These are phyloP conservation scores for Erpornis zantholeuca DNA, from an alignment of 2,113 vertebrate species.

Conservation along the genomic window DNA sequence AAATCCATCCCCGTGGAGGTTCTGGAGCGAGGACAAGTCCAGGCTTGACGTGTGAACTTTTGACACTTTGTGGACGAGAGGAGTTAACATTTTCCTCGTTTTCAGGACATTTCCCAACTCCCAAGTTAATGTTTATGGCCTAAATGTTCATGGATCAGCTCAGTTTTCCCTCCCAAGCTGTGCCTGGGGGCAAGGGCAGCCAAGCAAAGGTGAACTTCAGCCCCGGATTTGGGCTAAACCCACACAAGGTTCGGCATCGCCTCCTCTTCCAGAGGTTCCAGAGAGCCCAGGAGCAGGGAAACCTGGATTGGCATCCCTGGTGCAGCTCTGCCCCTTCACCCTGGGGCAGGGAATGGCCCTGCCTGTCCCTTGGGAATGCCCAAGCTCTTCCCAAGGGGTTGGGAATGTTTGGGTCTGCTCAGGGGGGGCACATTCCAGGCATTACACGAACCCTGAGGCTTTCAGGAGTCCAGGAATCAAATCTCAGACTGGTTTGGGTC, in stretches of 20 bases:
- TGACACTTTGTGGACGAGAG: neutral
- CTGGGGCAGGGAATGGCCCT: neutral
- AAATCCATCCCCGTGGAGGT: neutral
- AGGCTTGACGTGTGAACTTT: neutral
- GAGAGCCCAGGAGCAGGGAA: neutral
- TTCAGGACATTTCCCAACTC: neutral
- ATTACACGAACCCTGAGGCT: fast-evolving
- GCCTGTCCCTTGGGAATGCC: neutral
- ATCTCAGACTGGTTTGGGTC: neutral
- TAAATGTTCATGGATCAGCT: neutral
- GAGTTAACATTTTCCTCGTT: neutral
- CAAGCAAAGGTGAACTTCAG: neutral
- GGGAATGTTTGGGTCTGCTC: neutral
- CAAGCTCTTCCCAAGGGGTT: neutral
- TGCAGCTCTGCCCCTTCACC: neutral
- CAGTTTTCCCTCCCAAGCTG: neutral
- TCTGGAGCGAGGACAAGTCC: neutral
- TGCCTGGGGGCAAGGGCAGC: neutral
- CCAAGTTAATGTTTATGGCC: neutral
- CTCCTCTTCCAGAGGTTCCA: neutral
- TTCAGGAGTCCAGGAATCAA: neutral
- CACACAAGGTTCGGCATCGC: neutral
- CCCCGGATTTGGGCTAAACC: neutral
- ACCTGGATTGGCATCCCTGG: fast-evolving
- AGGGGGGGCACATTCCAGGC: fast-evolving